Percentiles rank a stretch among this genome's conserved stretches.
These are phyloP conservation scores for Myoxocephalus aenaeus DNA, from an alignment of 2,797 vertebrate species.

Conservation along the genomic window DNA sequence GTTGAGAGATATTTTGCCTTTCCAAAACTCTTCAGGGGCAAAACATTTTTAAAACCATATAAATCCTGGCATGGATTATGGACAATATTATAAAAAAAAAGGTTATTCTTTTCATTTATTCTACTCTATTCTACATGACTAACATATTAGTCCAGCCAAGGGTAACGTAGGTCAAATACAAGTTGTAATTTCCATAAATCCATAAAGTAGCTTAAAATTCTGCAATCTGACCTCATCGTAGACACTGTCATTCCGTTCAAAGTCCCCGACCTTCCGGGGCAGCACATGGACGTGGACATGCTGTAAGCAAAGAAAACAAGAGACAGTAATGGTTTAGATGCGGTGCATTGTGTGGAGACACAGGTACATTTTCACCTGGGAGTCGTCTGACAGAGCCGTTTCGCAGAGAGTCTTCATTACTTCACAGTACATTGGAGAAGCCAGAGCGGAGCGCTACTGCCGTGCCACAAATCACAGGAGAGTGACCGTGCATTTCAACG, in stretches of 20 bases:
- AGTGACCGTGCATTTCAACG: constrained; percentile 59
- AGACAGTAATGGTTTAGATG: constrained; percentile 8
- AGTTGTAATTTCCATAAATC: not conserved
- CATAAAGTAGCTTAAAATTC: constrained; percentile 5
- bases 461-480: constrained; percentile 63
- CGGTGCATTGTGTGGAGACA: constrained; percentile 28
- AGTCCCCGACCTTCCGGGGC: constrained; percentile 87
- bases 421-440: constrained; percentile 58
- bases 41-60: not conserved
- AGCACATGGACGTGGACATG: constrained; percentile 90
- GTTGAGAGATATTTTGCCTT: not conserved
- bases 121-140: not conserved
- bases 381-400: constrained; percentile 42
- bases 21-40: not conserved
- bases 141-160: not conserved
- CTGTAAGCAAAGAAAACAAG: constrained; percentile 76
- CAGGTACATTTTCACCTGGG: constrained; percentile 32
- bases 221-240: constrained; percentile 84
- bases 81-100: not conserved
- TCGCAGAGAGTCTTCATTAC: constrained; percentile 60
- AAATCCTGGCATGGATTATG: not conserved
- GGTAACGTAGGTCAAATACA: not conserved
- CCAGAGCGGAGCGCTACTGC: constrained; percentile 28
- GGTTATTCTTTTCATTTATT: not conserved
- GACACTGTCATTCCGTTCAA: constrained; percentile 86